Evolutionary conservation across 2,113 vertebrate species (phyloP), one percentile per base, ranked within the genome.

Genomic region (Leiothrix lutea): DNA sequence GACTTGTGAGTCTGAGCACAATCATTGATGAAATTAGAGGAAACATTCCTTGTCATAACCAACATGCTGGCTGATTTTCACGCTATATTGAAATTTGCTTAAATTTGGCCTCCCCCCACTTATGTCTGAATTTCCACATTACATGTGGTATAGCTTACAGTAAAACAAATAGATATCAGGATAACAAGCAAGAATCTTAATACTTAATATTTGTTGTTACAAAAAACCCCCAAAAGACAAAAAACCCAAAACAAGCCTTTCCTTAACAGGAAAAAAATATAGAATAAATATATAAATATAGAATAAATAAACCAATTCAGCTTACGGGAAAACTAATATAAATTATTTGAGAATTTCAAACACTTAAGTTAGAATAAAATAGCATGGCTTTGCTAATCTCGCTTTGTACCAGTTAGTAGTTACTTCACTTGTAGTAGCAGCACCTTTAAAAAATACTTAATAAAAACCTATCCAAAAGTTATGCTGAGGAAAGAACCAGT

Each of bases 391-490:
- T 86, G 48, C 48, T 65, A 48, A 84, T 45, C 69, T 89, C 29
- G 71, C 31, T 86, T 94, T 78, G 24, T 67, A 56, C 3, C 47
- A 50, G 5, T 51, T 38, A 45, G 11, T 31, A 25, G 67, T 51
- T 48, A 60, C 40, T 64, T 42, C 35, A 57, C 44, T 62, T 48
- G 25, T 85, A n/a, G 5, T 50, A 87, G 42, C 15, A 92, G 35
- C n/a, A 92, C 8, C 29, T 62, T 89, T 29, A 38, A 88, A 93
- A 92, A 72, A 36, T n/a, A 56, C 16, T 67, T 54, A 60, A 65
- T 22, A 71, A 78, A 91, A 56, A 17, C 10, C 8, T 38, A 42
- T 40, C 19, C 20, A 85, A 86, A 91, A 69, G 57, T 40, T 72
- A 53, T 40, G 35, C 15, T 42, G 29, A 9, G 4, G 19, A 81